Evolutionary conservation across 2,113 vertebrate genomes (phyloP), one percentile per base, ranked within the genome.

Genomic region (Gulo gulo): DNA sequence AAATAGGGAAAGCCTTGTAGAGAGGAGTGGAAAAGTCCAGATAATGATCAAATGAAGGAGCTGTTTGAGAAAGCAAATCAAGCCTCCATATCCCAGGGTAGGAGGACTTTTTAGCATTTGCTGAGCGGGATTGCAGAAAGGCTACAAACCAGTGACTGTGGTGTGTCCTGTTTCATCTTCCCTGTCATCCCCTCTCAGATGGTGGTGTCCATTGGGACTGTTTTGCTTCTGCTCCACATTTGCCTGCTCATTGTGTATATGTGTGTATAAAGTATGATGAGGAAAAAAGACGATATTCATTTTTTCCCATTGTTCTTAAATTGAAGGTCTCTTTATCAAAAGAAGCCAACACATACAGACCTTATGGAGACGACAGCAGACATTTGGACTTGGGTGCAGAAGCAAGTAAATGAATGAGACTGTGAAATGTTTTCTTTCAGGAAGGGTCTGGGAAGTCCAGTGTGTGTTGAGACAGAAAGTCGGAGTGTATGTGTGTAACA

Each of bases 361-460:
- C 61, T 91, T 1, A 50, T 15, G 24, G 7, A 79, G 29, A 11
- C 1, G 21, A 3, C 9, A 2, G 14, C 14, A n/a, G 9, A 45
- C 4, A 13, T 3, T 0, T 23, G 13, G 20, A 7, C 20, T 83
- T 36, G 24, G 63, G 59, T 78, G 7, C 2, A 65, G 4, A 52
- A 7, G 2, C 5, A 18, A 18, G 2, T 61, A 15, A 67, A 4
- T 36, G 14, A 2, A n/a, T 52, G 29, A 63, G 8, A 26, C 23
- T 65, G 36, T 29, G 15, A 1, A 36, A 59, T 29, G 23, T 26
- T 18, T 82, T 73, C 63, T 8, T n/a, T 71, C 24, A 39, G 36
- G 50, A 63, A 3, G 8, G 1, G 0, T 7, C 7, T 29, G 24
- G 5, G 1, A 12, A 23, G 20, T 13, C 10, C 47, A 42, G 0